Percentiles rank a stretch among this genome's conserved stretches.
Evolutionary conservation across 2,888 invertebrate genomes (phyloP).

Genomic region (Polylopha cassiicola): DNA sequence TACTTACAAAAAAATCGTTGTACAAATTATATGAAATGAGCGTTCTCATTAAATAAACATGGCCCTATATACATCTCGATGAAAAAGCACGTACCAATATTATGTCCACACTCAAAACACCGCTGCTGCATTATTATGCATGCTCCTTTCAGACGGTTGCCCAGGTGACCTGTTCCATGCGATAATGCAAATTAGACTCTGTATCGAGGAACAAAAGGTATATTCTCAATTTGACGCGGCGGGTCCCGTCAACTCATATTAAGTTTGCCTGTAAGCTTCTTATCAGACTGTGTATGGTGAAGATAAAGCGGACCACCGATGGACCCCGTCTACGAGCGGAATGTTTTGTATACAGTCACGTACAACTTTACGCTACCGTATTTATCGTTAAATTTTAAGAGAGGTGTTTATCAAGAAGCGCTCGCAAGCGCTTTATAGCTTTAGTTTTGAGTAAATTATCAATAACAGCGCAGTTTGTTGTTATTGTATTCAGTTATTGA

Average conservation of each 20-base stretch:
- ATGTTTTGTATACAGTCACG: constrained; percentile 57
- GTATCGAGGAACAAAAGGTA: constrained; percentile 42
- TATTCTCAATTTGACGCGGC: constrained; percentile 40
- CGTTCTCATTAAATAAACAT: constrained; percentile 5
- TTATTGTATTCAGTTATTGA: too few species aligned
- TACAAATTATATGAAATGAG: neutral
- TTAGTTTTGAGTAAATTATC: too few species aligned
- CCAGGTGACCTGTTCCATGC: constrained; percentile 38
- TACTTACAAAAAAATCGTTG: too few species aligned
- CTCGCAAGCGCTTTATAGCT: too few species aligned
- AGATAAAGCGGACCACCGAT: constrained; percentile 68
- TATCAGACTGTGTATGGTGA: constrained; percentile 70
- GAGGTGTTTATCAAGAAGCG: neutral
- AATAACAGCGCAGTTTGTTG: too few species aligned
- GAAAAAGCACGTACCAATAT: constrained; percentile 36
- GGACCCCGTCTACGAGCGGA: constrained; percentile 46
- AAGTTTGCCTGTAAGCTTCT: constrained; percentile 68
- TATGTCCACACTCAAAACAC: constrained; percentile 30
- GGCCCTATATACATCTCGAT: constrained; percentile 1
- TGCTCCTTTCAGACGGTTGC: constrained; percentile 26
- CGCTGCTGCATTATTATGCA: constrained; percentile 17
- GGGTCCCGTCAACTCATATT: constrained; percentile 58
- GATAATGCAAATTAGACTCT: constrained; percentile 50
- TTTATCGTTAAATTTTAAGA: constrained; percentile 20
- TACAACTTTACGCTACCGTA: constrained; percentile 29